These are phyloP conservation scores for Sturnira hondurensis DNA, from an alignment of 2,113 vertebrate species.

Conservation along the genomic window DNA sequence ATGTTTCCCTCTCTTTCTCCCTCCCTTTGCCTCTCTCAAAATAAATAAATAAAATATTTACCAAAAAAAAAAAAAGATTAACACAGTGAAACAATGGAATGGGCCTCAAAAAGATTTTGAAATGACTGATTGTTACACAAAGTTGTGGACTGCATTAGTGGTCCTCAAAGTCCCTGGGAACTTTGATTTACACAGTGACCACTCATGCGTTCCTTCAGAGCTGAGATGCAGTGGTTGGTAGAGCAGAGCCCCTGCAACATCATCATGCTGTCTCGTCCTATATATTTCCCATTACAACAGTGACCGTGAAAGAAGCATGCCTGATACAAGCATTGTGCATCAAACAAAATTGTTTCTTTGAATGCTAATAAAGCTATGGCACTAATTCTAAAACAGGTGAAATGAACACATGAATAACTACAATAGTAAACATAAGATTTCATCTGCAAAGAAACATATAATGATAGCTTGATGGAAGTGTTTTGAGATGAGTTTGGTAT, in stretches of 20 bases:
- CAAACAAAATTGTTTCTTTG: neutral
- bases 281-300: neutral
- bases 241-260: neutral
- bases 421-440: neutral
- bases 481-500: neutral
- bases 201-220: neutral
- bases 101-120: neutral
- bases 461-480: neutral
- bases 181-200: neutral
- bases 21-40: no score
- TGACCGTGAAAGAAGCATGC: neutral
- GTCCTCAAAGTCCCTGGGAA: neutral
- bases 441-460: neutral
- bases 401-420: neutral
- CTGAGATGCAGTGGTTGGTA: neutral
- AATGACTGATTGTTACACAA: neutral
- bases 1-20: no score
- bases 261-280: neutral
- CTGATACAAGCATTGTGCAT: neutral
- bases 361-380: neutral
- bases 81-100: neutral
- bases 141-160: neutral
- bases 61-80: neutral
- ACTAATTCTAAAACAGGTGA: neutral
- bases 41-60: no score